Evolutionary conservation across 1,140 invertebrate species (phyloP).

Genomic region (Wasmannia auropunctata): DNA sequence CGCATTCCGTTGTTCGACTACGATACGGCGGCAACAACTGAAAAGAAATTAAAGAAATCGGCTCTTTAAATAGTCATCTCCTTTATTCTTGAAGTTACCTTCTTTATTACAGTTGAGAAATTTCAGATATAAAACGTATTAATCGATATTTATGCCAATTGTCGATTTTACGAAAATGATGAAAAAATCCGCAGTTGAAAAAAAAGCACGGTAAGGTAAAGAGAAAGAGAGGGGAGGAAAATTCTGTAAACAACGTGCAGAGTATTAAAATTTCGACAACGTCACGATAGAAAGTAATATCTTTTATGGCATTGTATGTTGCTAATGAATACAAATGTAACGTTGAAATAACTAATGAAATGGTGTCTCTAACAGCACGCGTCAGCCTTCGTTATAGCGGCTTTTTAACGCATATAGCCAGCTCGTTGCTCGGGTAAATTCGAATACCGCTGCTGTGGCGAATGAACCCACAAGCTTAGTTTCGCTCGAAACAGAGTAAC

Average conservation of each 20-base stretch:
- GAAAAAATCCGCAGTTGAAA: background rate
- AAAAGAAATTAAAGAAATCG: background rate
- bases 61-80: background rate
- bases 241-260: background rate
- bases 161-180: background rate
- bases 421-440: conserved; percentile 4
- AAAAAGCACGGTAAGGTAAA: background rate
- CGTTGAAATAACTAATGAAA: conserved; percentile 8
- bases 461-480: background rate
- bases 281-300: background rate
- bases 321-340: conserved; percentile 1
- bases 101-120: background rate
- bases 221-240: background rate
- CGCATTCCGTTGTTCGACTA: conserved; percentile 9
- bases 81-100: background rate
- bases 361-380: background rate
- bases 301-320: background rate
- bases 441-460: background rate
- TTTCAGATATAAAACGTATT: background rate
- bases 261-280: background rate
- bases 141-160: conserved; percentile 2
- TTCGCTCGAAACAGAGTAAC: conserved; percentile 5
- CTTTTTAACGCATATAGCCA: background rate
- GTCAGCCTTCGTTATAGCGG: background rate
- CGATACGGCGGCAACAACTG: background rate